Evolutionary conservation across 2,797 vertebrate species (phyloP), one percentile per base, ranked within the genome.

Genomic region (Spatula versicolor): DNA sequence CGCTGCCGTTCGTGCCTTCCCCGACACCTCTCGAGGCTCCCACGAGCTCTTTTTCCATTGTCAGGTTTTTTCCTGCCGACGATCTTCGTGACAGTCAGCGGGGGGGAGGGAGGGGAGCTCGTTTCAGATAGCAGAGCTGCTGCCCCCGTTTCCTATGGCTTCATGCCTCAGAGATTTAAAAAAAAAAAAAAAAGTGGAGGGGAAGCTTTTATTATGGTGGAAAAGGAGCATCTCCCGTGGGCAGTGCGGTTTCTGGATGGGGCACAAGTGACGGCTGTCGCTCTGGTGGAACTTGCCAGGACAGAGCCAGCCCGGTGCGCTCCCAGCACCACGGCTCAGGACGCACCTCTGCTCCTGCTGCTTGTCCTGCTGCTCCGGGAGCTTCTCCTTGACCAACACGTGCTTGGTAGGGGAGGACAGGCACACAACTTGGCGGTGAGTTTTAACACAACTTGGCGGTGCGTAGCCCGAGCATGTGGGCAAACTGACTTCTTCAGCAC

Each of bases 11-110:
- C 78, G 72, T 59, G 17, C 46, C 0, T 87, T 68, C 72, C 54
- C 73, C 86, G 87, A 33, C 23, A 2, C 81, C 46, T 77, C 92
- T 90, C 92, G 85, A 83, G 62, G 46, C 46, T 48, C 46, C 12
- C 46, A 92, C 92, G 62, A 83, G 60, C 89, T 88, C 64, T 78
- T 92, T 68, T 93, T 68, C 80, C 79, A 26, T 54, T 59, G 63
- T 16, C 73, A 4, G 4, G 84, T 83, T 75, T 78, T 85, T 78
- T n/a, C 79, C 87, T 45, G 41, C 89, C n/a, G n/a, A 59, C 58
- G 0, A 62, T 81, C 62, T 87, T 75, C 60, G 69, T 78, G 46
- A 62, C 46, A 73, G 55, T 84, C 20, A 55, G 33, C 19, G 28
- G 20, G 6, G 46, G 41, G 41, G 30, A 30, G n/a, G 22, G 35